Percentiles rank a stretch among this genome's conserved stretches.
phyloP scores from a whole-genome alignment of 2,797 vertebrate genomes.

The Bovichtus variegatus region DNA sequence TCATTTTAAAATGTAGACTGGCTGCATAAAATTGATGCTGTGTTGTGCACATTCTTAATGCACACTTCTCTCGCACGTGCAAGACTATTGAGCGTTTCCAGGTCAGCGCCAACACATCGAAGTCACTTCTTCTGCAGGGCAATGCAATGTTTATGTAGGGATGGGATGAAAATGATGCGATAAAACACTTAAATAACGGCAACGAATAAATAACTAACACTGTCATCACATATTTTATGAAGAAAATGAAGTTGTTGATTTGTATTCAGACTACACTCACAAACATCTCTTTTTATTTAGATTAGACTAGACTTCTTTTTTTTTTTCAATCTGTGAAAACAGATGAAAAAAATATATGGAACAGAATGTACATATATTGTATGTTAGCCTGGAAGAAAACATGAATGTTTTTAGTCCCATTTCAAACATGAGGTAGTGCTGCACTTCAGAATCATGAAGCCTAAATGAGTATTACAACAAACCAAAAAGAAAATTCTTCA shows the following conservation, averaged over 20 bases:
- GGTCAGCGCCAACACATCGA: conserved; percentile 5
- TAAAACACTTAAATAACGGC: neutral
- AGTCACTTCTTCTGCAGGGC: conserved; percentile 2
- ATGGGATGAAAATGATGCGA: neutral
- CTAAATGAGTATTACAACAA: too few relatives aligned
- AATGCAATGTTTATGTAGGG: neutral
- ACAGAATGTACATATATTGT: too few relatives aligned
- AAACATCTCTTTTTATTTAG: conserved; percentile 19
- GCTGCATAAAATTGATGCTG: conserved; percentile 1
- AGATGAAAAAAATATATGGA: too few relatives aligned
- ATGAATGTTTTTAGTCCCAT: too few relatives aligned
- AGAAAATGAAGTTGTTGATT: neutral
- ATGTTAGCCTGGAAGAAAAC: too few relatives aligned
- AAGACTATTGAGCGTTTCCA: neutral
- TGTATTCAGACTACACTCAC: neutral
- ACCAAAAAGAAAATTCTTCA: too few relatives aligned
- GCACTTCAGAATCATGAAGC: too few relatives aligned
- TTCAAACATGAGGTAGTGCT: too few relatives aligned
- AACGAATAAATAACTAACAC: neutral
- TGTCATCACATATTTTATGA: neutral
- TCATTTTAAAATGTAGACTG: conserved; percentile 50
- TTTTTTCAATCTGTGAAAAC: too few relatives aligned
- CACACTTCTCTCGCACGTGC: neutral
- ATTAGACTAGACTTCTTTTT: too few relatives aligned
- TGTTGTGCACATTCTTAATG: conserved; percentile 21